phyloP scores from a whole-genome alignment of 2,888 invertebrate genomes.

The Pristionchus arcanus region DNA sequence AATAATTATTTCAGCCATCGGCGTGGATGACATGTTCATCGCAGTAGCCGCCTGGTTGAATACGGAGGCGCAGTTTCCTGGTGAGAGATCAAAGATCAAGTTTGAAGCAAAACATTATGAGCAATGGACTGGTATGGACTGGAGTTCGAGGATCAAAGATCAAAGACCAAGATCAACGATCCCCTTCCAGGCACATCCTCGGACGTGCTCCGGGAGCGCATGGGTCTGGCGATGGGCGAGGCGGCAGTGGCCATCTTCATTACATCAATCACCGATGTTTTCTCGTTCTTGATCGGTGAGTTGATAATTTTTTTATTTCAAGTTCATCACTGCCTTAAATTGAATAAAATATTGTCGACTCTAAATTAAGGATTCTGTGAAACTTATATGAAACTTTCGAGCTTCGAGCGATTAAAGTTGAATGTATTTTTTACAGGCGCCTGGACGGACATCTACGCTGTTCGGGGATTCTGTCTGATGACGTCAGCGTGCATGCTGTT shows the following conservation, averaged over 20 bases:
- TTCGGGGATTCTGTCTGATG: conserved; percentile 95
- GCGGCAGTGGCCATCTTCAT: conserved; percentile 96
- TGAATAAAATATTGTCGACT: too few species aligned
- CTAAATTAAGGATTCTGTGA: too few species aligned
- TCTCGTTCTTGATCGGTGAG: conserved; percentile 52
- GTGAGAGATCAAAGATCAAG: conserved; percentile 32
- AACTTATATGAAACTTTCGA: too few species aligned
- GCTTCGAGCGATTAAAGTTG: neutral
- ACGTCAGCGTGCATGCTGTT: conserved; percentile 94
- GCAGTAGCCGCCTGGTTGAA: conserved; percentile 95
- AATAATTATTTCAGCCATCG: conserved; percentile 86
- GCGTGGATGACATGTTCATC: conserved; percentile 96
- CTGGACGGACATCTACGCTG: conserved; percentile 93
- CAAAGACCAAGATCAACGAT: neutral
- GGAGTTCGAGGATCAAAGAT: neutral
- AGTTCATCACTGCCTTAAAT: too few species aligned
- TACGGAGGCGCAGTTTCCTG: conserved; percentile 83
- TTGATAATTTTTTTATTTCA: neutral
- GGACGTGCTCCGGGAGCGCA: conserved; percentile 87
- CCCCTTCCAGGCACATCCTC: conserved; percentile 59
- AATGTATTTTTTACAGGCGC: conserved; percentile 81
- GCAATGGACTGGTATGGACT: too few species aligned
- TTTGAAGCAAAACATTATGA: too few species aligned
- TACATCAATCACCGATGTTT: conserved; percentile 88
- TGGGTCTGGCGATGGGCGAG: conserved; percentile 92